Base-by-base conservation (phyloP, 2,888 invertebrate genomes). In the Abrostola tripartita region DNA sequence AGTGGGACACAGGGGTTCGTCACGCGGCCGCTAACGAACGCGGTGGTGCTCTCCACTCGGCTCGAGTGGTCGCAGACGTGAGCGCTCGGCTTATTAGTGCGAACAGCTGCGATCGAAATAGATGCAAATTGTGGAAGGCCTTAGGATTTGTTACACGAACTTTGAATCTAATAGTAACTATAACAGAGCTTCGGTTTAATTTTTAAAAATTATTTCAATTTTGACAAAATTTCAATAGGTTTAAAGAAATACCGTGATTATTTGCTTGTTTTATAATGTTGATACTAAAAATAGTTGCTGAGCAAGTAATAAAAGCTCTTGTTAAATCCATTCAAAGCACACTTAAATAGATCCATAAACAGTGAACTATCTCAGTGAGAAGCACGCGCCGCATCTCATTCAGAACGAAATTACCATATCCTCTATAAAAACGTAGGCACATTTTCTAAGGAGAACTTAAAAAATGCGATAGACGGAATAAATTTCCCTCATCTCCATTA, bases 11-110 rank as follows among this genome's bases (percentile, higher is more conserved):
- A 89, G 91, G 83, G 85, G 87, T 88, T 91, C 85, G 90, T 91
- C 90, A 88, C 90, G 90, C 88, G 89, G 91, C 83, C 89, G 91
- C 93, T 94, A 94, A 94, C 94, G 94, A 94, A 94, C 88, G 87
- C 87, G 90, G 90, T 88, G 84, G 82, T 84, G 85, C 90, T 85
- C 92, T 93, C 86, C 86, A 90, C 83, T 75, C 68, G 71, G 36
- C 83, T 90, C 83, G 81, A 93, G 93, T 79, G 85, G 74, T 82
- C 79, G 80, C 84, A 81, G 85, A 84, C 86, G 84, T 87, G 84
- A 84, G 85, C 77, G 77, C 80, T 78, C 58, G 71, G 87, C 85
- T 88, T 89, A 88, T 89, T 88, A 88, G 85, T 71, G 77, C 63
- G 70, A 78, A 75, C 73, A 73, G 63, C 64, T 63, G 65, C 72